Conservation (phyloP, 2,113 vertebrate species). For the Bambusicola thoracicus region DNA sequence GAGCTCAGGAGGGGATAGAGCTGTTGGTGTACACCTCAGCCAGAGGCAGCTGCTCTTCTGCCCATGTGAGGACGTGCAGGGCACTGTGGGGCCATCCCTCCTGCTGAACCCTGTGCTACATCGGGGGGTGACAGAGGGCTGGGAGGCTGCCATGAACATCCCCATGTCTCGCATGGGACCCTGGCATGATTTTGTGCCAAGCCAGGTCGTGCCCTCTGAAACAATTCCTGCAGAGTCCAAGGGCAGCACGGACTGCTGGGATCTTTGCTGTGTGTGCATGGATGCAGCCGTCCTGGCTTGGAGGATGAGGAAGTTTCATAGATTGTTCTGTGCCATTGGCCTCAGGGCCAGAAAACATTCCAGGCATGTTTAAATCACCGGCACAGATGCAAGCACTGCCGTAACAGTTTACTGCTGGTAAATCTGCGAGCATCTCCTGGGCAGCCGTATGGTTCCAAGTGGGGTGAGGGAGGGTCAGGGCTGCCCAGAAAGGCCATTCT, state of each 20-base stretch:
- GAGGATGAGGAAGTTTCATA: background rate
- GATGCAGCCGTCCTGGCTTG: background rate
- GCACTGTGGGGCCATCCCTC: background rate
- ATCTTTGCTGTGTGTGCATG: background rate
- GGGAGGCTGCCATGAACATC: background rate
- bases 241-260: background rate
- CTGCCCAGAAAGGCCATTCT: background rate
- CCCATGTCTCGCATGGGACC: background rate
- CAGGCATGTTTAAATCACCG: background rate
- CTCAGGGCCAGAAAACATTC: background rate
- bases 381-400: background rate
- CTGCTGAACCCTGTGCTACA: background rate
- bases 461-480: background rate
- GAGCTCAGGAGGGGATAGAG: background rate
- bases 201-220: background rate
- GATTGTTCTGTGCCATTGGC: background rate
- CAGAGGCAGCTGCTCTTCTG: background rate
- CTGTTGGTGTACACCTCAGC: background rate
- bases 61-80: rapidly evolving
- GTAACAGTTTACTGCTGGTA: background rate
- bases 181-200: background rate
- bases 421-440: background rate
- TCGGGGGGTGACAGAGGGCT: background rate
- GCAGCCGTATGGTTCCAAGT: rapidly evolving
- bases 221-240: background rate